Evolutionary conservation across 1,140 invertebrate genomes (phyloP), one percentile per base, ranked within the genome.

Genomic region (Drosophila orosa): DNA sequence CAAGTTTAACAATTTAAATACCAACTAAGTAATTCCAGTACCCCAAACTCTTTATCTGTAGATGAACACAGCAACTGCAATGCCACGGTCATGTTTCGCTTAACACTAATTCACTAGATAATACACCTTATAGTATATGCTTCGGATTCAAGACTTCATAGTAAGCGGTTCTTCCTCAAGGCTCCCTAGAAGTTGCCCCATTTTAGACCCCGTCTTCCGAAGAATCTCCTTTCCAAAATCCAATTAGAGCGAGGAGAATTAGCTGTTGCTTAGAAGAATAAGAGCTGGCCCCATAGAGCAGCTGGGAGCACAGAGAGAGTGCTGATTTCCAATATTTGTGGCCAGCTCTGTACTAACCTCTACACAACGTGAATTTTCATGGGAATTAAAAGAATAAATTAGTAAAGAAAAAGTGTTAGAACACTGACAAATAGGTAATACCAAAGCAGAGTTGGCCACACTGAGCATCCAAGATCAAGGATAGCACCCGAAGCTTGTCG

Each of bases 71-170:
- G 59, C 50, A 42, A 76, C n/a, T 78, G 78, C 80, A 79, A 75
- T 69, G 72, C 80, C 63, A 79, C 63, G 71, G 59, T 75, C 81
- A 77, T 78, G 65, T 83, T 80, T 76, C 71, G 83, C 67, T 84
- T 89, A 65, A 67, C 59, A 63, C 67, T 3, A 22, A 62, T 63
- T 57, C 57, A 72, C 45, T 60, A 50, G 45, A 27, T 47, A 47
- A 7, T 29, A 52, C 48, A 40, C n/a, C 17, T 19, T 61, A 15
- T 19, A 31, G 19, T 57, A 25, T 25, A 24, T 27, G 9, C 33
- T 33, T 8, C 0, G 19, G 2, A n/a, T 22, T 22, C 8, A 15
- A 29, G 29, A 31, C 9, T 5, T 5, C 2, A 33, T 22, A 7
- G 25, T 8, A 33, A 22, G 48, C 48, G 7, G 29, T 22, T 52